Evolutionary conservation across 1,140 invertebrate species (phyloP), one percentile per base, ranked within the genome.

Genomic region (Streblospio benedicti): DNA sequence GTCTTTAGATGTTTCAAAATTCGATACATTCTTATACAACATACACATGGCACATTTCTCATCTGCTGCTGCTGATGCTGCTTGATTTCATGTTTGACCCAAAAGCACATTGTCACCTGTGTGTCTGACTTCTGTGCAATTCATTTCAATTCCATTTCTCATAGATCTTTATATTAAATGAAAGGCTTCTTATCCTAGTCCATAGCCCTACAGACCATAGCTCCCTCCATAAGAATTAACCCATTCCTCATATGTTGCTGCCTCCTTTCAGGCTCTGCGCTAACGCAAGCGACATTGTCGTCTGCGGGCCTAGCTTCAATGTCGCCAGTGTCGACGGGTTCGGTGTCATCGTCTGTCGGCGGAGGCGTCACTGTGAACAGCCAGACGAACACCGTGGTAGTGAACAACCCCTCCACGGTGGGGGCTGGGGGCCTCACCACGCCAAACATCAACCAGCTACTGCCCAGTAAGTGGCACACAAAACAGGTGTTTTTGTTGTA

Each of bases 361-460:
- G 23, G 20, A n/a, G 5, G 18, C 50, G 18, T 52, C 50, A 52
- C 30, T 38, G 30, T 55, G 16, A 16, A 33, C 52, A 31, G 32
- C 35, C n/a, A n/a, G 33, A 55, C 65, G n/a, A 67, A 61, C 20
- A 69, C 65, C 60, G 35, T 31, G 64, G 2, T 58, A 59, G 4
- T 58, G 64, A 23, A 16, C 25, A 16, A 60, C 25, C 52, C 63
- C 44, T 64, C 61, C 4, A 61, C 65, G 28, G 57, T 65, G 16
- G 50, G 62, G 14, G 61, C 65, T 27, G 59, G 68, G 69, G 62
- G 72, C 63, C 52, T 35, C n/a, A 43, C 56, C 1, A 61, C 59
- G 45, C 68, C 74, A 51, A 70, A 71, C 66, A 70, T 73, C 60
- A 70, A 69, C 63, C 67, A 76, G 59, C 61, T 75, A 43, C 59